A percentile compares a stretch with the other conserved stretches of the same genome.
Conservation (phyloP, 1,140 invertebrate genomes). For the Agraylea sexmaculata region DNA sequence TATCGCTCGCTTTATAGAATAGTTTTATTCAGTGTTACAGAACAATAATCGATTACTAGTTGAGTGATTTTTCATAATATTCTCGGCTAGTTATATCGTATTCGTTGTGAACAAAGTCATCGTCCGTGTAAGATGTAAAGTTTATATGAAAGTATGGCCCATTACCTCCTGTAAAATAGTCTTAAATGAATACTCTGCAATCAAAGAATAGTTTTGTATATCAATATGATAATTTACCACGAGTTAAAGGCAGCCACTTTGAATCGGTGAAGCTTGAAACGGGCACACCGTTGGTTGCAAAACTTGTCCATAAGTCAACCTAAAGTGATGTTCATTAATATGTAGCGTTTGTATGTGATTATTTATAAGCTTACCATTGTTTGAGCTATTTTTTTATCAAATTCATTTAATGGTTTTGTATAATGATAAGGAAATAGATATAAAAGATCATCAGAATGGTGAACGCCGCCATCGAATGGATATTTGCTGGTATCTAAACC, state of each 20-base stretch:
- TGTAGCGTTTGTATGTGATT: not conserved
- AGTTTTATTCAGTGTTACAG: too few relatives aligned
- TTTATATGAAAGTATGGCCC: constrained; percentile 12
- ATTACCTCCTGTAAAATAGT: constrained; percentile 8
- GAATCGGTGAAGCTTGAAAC: constrained; percentile 4
- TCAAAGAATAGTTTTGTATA: too few relatives aligned
- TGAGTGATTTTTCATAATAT: too few relatives aligned
- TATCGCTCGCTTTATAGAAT: too few relatives aligned
- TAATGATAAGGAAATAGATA: constrained; percentile 25
- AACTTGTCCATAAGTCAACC: constrained; percentile 29
- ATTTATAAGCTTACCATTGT: constrained; percentile 21
- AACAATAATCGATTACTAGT: too few relatives aligned
- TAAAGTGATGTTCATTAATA: constrained; percentile 2
- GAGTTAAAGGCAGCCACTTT: too few relatives aligned
- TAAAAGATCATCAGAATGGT: constrained; percentile 30
- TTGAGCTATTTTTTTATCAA: constrained; percentile 24
- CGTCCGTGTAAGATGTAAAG: constrained; percentile 4
- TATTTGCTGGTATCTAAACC: constrained; percentile 26
- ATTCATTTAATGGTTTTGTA: constrained; percentile 21
- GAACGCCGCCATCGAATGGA: constrained; percentile 29
- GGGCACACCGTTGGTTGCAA: constrained; percentile 26
- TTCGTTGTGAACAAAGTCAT: constrained; percentile 12
- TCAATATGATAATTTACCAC: too few relatives aligned
- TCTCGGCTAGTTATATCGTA: constrained; percentile 1
- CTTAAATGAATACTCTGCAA: constrained; percentile 3